These are phyloP conservation scores for Malacosoma neustria DNA, from an alignment of 2,888 invertebrate genomes.

Conservation along the genomic window DNA sequence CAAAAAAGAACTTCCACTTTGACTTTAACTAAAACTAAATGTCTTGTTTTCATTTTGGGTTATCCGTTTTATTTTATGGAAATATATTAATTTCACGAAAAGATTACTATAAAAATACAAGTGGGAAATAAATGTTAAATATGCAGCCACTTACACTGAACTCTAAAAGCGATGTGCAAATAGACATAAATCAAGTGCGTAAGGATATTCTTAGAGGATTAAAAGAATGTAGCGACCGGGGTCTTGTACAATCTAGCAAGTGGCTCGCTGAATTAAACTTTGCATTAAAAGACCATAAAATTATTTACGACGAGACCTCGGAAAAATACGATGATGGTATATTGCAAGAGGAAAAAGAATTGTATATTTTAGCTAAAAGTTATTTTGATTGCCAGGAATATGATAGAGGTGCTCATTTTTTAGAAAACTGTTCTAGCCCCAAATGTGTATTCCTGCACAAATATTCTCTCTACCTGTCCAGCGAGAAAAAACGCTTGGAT, in stretches of 20 bases:
- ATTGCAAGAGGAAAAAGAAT: constrained; percentile 78
- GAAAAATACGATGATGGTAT: constrained; percentile 52
- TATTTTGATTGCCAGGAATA: constrained; percentile 95
- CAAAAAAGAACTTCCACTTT: no score
- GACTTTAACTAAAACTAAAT: no score
- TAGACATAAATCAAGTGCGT: constrained; percentile 58
- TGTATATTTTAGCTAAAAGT: constrained; percentile 86
- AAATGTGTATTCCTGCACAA: constrained; percentile 88
- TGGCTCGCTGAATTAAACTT: constrained; percentile 92
- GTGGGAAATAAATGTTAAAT: no score
- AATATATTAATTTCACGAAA: no score
- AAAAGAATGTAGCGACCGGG: constrained; percentile 84
- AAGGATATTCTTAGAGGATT: constrained; percentile 56
- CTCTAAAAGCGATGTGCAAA: constrained; percentile 51
- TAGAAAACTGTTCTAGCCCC: constrained; percentile 79
- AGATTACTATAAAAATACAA: no score
- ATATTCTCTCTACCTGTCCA: constrained; percentile 90
- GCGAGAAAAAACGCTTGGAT: constrained; percentile 92
- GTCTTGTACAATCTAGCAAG: constrained; percentile 87
- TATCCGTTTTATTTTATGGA: no score
- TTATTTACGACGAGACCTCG: constrained; percentile 65
- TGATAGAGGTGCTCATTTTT: constrained; percentile 88
- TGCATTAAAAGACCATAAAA: constrained; percentile 80
- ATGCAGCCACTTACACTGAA: constrained; percentile 48
- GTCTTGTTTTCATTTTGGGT: no score